Conservation (phyloP, 2,797 vertebrate genomes). For the Schizopygopsis malacanthus region DNA sequence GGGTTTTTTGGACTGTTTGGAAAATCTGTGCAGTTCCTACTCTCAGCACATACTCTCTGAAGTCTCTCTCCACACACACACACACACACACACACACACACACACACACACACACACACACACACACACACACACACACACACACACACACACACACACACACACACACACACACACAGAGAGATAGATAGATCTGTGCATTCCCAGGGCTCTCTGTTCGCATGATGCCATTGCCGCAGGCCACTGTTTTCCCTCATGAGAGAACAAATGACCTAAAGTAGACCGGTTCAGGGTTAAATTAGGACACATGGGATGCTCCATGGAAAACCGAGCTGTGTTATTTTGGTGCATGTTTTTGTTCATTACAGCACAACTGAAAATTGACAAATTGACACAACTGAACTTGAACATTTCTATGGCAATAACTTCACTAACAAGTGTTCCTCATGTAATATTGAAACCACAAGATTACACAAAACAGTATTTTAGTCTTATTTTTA, state of each 20-base stretch:
- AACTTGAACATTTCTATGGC: neutral
- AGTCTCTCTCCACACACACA: neutral
- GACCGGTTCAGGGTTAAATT: conserved; percentile 29
- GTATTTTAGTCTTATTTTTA: neutral
- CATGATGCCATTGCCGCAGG: conserved; percentile 27
- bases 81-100: too few relatives aligned
- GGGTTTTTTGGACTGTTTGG: conserved; percentile 11
- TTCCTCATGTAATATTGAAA: neutral
- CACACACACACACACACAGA: conserved; percentile 4
- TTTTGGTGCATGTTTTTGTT: conserved; percentile 16
- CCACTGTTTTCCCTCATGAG: conserved; percentile 24
- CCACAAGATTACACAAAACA: neutral
- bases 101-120: too few relatives aligned
- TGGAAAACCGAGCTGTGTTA: conserved; percentile 24
- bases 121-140: neutral
- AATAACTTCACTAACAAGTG: too few relatives aligned
- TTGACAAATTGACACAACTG: too few relatives aligned
- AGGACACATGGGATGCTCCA: conserved; percentile 18
- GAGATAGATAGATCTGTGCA: too few relatives aligned
- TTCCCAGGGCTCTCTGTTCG: conserved; percentile 22
- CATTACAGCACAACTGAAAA: neutral
- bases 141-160: neutral
- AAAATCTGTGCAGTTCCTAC: neutral
- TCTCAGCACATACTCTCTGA: conserved; percentile 12
- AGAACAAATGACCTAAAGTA: conserved; percentile 29